phyloP scores from a whole-genome alignment of 2,113 vertebrate species.

The rat (Rattus norvegicus) region DNA sequence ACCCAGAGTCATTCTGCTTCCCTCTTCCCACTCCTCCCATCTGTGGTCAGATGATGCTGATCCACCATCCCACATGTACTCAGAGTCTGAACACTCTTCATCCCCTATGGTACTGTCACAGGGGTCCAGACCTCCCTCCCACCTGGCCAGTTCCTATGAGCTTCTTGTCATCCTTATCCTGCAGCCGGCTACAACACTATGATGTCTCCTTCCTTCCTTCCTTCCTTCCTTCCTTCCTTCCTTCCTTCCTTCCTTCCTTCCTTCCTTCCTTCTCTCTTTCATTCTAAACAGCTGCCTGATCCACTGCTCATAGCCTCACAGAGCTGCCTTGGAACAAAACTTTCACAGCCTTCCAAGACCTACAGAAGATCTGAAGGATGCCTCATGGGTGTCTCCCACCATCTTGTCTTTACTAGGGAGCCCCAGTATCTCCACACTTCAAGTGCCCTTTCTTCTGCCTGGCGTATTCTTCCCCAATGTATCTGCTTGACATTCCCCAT shows the following conservation, averaged over 20 bases:
- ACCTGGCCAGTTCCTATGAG: background rate
- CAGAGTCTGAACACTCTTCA: background rate
- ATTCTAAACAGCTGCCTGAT: background rate
- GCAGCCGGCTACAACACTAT: background rate
- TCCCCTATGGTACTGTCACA: background rate
- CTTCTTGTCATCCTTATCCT: background rate
- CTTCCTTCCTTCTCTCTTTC: background rate
- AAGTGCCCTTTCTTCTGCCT: background rate
- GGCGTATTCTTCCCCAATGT: background rate
- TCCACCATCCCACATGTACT: background rate
- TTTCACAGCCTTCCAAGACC: background rate
- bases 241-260: background rate
- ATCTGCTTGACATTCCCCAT: background rate
- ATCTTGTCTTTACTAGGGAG: too few species aligned
- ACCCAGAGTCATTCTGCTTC: background rate
- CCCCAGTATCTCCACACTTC: background rate
- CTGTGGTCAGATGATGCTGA: background rate
- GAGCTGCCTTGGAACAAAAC: background rate
- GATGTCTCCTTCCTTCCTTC: background rate
- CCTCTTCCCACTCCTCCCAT: background rate
- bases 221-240: background rate
- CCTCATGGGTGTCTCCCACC: background rate
- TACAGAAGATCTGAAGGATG: too few species aligned
- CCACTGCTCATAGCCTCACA: background rate
- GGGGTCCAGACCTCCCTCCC: background rate